phyloP scores from a whole-genome alignment of 2,888 invertebrate genomes.

The Prosapia bicincta region DNA sequence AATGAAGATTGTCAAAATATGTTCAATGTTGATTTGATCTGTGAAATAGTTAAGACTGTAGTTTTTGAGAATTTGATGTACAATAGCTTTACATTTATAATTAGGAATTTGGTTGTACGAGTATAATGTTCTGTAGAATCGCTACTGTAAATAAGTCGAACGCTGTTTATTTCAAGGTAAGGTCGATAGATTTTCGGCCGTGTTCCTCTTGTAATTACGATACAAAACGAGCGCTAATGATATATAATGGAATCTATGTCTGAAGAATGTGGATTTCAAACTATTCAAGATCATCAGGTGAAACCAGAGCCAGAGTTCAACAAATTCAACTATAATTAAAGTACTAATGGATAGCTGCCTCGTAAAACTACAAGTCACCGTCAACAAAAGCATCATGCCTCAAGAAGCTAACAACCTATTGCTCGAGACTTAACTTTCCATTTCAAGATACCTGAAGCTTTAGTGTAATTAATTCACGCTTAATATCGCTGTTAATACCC shows the following conservation, averaged over 20 bases:
- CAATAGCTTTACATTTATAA: no score
- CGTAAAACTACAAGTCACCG: not conserved
- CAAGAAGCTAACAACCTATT: not conserved
- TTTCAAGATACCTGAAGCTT: not conserved
- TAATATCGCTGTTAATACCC: not conserved
- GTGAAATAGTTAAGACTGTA: no score
- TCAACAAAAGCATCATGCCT: conserved; percentile 2
- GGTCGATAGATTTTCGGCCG: no score
- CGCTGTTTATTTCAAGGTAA: no score
- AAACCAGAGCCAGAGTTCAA: not conserved
- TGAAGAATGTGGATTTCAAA: not conserved
- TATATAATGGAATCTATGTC: not conserved
- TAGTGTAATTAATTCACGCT: not conserved
- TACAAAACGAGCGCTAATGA: not conserved
- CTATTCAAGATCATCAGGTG: not conserved
- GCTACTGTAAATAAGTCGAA: no score
- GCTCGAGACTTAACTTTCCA: not conserved
- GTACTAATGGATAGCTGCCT: not conserved
- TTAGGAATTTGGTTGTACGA: no score
- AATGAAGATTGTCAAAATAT: no score
- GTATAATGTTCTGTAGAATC: no score
- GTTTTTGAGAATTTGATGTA: no score
- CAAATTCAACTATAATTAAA: not conserved
- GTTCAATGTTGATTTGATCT: no score
- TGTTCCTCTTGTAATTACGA: no score